phyloP scores from a whole-genome alignment of 2,888 invertebrate species.

The Dasysyrphus tricinctus region DNA sequence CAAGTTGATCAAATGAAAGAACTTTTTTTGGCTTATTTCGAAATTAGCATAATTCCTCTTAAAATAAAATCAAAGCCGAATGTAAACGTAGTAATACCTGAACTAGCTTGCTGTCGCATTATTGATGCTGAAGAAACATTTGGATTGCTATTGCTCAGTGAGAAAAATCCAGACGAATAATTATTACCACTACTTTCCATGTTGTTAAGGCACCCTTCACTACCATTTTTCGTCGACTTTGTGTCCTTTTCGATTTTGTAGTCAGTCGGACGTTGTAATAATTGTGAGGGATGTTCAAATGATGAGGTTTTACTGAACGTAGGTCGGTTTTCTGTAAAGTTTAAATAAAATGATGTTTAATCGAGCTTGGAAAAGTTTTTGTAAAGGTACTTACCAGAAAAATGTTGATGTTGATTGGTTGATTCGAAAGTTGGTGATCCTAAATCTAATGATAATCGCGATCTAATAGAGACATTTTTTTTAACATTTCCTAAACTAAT shows the following conservation, averaged over 20 bases:
- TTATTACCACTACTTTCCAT: slow-evolving; percentile 68
- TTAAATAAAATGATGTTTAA: neutral
- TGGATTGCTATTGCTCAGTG: slow-evolving; percentile 70
- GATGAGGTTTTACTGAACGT: slow-evolving; percentile 54
- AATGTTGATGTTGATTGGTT: slow-evolving; percentile 75
- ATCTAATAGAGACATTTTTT: slow-evolving; percentile 72
- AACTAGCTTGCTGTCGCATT: slow-evolving; percentile 63
- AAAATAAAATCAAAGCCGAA: neutral
- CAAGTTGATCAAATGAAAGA: too few species aligned
- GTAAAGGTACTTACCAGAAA: slow-evolving; percentile 30
- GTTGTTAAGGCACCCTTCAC: slow-evolving; percentile 72
- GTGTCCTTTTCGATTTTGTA: slow-evolving; percentile 50
- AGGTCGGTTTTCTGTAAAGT: slow-evolving; percentile 44
- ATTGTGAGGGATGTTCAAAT: slow-evolving; percentile 69
- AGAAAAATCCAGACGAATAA: slow-evolving; percentile 66
- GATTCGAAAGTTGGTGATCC: slow-evolving; percentile 77
- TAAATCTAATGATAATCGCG: slow-evolving; percentile 80
- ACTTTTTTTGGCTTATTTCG: neutral
- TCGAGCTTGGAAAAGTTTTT: neutral
- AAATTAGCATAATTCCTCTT: neutral
- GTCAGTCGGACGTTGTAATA: slow-evolving; percentile 58
- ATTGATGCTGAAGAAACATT: slow-evolving; percentile 76
- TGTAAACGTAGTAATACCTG: slow-evolving; percentile 38
- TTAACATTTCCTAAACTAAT: neutral
- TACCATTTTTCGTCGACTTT: slow-evolving; percentile 66